Evolutionary conservation across 2,888 invertebrate genomes (phyloP).

Genomic region (Caenorhabditis sinica): DNA sequence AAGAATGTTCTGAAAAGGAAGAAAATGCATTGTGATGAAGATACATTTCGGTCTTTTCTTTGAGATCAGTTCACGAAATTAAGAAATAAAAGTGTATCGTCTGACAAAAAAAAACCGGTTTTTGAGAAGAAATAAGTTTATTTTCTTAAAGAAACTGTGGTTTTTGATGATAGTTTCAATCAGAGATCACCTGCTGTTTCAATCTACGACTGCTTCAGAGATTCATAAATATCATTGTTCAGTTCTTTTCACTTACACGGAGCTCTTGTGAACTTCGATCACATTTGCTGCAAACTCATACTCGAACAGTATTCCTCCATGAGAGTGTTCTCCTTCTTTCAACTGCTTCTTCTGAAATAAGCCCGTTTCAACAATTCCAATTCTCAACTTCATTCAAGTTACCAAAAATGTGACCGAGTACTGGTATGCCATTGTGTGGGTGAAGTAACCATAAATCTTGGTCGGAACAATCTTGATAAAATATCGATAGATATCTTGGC

Average conservation of each 20-base stretch:
- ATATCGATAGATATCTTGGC: conserved; percentile 93
- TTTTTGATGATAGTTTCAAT: background rate
- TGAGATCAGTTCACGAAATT: background rate
- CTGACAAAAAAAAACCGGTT: conserved; percentile 6
- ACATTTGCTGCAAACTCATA: conserved; percentile 81
- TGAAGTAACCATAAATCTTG: conserved; percentile 87
- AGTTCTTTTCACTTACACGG: conserved; percentile 72
- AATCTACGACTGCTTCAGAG: too few relatives aligned
- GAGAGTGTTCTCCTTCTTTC: conserved; percentile 75
- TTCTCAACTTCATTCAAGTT: too few relatives aligned
- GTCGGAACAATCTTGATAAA: conserved; percentile 97
- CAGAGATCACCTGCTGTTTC: conserved; percentile 6
- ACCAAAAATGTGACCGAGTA: conserved; percentile 93
- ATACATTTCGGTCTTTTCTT: conserved; percentile 25
- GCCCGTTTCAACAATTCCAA: too few relatives aligned
- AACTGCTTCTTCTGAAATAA: conserved; percentile 76
- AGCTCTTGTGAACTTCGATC: conserved; percentile 77
- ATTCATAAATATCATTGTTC: too few relatives aligned
- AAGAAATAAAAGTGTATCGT: background rate
- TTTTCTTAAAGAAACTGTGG: background rate
- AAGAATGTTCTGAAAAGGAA: conserved; percentile 82
- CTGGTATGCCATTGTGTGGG: conserved; percentile 88
- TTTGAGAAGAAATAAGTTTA: background rate
- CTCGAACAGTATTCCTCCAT: conserved; percentile 80
- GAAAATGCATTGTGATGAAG: background rate